Conservation (phyloP, 1,140 invertebrate species). For the Bombus sylvicola region DNA sequence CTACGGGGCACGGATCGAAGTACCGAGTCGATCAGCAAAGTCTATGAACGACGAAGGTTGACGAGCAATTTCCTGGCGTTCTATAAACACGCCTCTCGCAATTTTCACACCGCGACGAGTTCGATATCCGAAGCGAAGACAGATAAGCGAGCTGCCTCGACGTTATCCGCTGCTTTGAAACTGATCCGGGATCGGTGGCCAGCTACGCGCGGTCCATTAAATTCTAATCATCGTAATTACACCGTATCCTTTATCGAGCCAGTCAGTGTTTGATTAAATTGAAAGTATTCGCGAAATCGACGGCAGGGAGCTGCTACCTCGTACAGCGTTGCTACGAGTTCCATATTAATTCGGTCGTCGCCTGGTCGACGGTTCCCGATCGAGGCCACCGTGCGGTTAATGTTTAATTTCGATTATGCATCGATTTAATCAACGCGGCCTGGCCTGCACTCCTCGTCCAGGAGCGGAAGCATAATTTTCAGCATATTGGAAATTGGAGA, state of each 20-base stretch:
- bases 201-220: slow-evolving; percentile 11
- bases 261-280: not conserved
- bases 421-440: not conserved
- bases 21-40: not conserved
- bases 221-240: slow-evolving; percentile 30
- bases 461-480: not conserved
- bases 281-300: not conserved
- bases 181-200: not conserved
- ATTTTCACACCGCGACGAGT: not conserved
- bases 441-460: not conserved
- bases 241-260: not conserved
- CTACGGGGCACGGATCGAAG: not conserved
- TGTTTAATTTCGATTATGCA: slow-evolving; percentile 4
- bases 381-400: not conserved
- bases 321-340: no score
- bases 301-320: no score
- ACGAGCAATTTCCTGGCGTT: not conserved
- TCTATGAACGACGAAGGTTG: not conserved
- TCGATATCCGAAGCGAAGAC: not conserved
- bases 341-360: not conserved
- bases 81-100: not conserved
- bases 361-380: not conserved
- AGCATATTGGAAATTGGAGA: not conserved
- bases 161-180: not conserved
- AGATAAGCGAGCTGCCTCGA: not conserved